Base-by-base conservation (phyloP, 2,113 vertebrate genomes). In the Channa maculata region DNA sequence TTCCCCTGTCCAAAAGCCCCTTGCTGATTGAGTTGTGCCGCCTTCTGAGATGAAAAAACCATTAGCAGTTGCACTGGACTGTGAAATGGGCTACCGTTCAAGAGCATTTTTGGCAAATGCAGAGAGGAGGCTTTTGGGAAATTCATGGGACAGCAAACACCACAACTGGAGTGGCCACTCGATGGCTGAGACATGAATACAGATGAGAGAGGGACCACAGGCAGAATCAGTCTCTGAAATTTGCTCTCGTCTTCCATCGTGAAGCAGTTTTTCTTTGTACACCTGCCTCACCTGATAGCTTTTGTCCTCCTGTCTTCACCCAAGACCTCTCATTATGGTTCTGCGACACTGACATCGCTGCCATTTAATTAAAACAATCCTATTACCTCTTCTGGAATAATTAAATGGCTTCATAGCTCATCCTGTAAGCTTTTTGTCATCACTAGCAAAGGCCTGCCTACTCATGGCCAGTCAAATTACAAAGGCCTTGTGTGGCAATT, bases 21-120 rank as follows among this genome's bases (percentile, higher is more conserved):
- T 79, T 58, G 54, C 75, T 87, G 89, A 92, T 91, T 88, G 86
- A 90, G 89, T 80, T 86, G 81, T 87, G 88, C 74, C 3, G 59
- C 72, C 85, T 86, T 86, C 63, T 11, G 12, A 70, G 66, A 88
- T 86, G 80, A 86, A 88, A 92, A 92, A 85, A 43, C 86, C 84
- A 86, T 93, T 93, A 93, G 88, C 50, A 41, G 75, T 76, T 63
- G 83, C 86, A 79, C 55, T 80, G 79, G 91, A 83, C 92, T 94
- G 92, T 93, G 89, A 93, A 94, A 93, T 84, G 69, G 84, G 86
- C 87, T 12, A 72, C 77, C 8, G 45, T 91, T 90, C 85, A 83
- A 73, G 68, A 88, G 80, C 62, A 44, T 85, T 90, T 88, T 84
- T 90, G 89, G 85, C 86, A 87, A 73, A 79, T 0, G 34, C 71